These are phyloP conservation scores for Meiosimyza platycephala DNA, from an alignment of 2,888 invertebrate species.

Conservation along the genomic window DNA sequence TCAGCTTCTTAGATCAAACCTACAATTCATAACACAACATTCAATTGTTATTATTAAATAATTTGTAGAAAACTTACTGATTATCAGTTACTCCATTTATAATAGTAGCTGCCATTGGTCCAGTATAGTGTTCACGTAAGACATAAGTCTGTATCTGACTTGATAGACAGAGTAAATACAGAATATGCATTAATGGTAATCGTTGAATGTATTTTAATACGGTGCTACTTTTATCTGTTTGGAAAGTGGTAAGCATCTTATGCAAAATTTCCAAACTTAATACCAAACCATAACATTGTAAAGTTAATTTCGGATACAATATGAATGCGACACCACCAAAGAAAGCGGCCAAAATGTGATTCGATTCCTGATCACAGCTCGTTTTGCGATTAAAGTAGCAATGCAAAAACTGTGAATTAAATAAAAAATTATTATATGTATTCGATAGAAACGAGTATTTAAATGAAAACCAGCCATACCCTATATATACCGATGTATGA, in stretches of 20 bases:
- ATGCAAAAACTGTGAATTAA: slow-evolving; percentile 45
- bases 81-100: slow-evolving; percentile 42
- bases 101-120: slow-evolving; percentile 23
- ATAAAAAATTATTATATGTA: not conserved
- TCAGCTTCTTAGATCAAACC: no score
- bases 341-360: slow-evolving; percentile 54
- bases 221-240: slow-evolving; percentile 4
- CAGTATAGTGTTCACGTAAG: slow-evolving; percentile 33
- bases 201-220: slow-evolving; percentile 38
- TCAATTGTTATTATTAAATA: no score
- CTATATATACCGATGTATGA: slow-evolving; percentile 58
- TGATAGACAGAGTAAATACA: slow-evolving; percentile 46
- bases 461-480: slow-evolving; percentile 48
- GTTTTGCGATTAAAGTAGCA: slow-evolving; percentile 49
- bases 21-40: no score
- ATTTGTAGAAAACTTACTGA: slow-evolving; percentile 40
- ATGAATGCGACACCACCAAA: slow-evolving; percentile 54
- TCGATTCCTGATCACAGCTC: slow-evolving; percentile 23
- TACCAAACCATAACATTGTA: slow-evolving; percentile 53
- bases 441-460: not conserved
- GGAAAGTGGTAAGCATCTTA: slow-evolving; percentile 33
- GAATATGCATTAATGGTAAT: slow-evolving; percentile 47
- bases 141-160: slow-evolving; percentile 47
- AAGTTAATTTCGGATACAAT: slow-evolving; percentile 51
- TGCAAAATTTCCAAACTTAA: slow-evolving; percentile 50